phyloP scores from a whole-genome alignment of 2,888 invertebrate species.

The Scaptomyza caliginosa region DNA sequence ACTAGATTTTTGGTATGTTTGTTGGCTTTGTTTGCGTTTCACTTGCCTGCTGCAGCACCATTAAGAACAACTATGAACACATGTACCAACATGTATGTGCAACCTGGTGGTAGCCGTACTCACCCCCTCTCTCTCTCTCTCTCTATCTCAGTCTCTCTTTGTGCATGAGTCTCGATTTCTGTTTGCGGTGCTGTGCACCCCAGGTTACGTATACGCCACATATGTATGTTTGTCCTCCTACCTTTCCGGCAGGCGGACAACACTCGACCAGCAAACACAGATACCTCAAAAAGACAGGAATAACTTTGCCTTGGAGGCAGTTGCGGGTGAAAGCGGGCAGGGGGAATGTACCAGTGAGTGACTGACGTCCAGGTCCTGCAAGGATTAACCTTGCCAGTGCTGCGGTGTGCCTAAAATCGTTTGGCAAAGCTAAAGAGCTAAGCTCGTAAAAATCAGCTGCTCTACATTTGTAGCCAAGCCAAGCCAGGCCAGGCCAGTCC shows the following conservation, averaged over 20 bases:
- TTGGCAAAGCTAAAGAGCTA: constrained; percentile 47
- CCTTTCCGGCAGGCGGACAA: constrained; percentile 5
- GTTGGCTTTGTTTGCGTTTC: constrained; percentile 56
- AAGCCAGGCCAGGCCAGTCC: not conserved
- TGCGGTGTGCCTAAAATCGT: constrained; percentile 50
- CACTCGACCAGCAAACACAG: constrained; percentile 27
- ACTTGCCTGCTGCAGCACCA: constrained; percentile 37
- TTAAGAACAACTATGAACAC: constrained; percentile 47
- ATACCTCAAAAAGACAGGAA: constrained; percentile 39
- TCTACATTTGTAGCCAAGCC: constrained; percentile 14
- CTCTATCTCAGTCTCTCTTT: too few species aligned
- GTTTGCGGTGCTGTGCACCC: constrained; percentile 35
- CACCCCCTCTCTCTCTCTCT: too few species aligned
- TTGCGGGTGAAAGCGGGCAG: not conserved
- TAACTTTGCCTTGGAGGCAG: constrained; percentile 20
- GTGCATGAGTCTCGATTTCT: constrained; percentile 35
- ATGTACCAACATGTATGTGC: constrained; percentile 21
- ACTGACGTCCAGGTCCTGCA: constrained; percentile 20
- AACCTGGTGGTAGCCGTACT: constrained; percentile 5
- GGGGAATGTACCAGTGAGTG: not conserved
- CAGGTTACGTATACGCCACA: constrained; percentile 51
- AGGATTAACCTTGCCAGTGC: constrained; percentile 51
- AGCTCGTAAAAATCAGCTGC: constrained; percentile 52
- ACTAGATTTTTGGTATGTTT: constrained; percentile 74
- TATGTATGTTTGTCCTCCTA: not conserved